Conservation (phyloP, 1,140 invertebrate species). For the Atopsyche davidsoni region DNA sequence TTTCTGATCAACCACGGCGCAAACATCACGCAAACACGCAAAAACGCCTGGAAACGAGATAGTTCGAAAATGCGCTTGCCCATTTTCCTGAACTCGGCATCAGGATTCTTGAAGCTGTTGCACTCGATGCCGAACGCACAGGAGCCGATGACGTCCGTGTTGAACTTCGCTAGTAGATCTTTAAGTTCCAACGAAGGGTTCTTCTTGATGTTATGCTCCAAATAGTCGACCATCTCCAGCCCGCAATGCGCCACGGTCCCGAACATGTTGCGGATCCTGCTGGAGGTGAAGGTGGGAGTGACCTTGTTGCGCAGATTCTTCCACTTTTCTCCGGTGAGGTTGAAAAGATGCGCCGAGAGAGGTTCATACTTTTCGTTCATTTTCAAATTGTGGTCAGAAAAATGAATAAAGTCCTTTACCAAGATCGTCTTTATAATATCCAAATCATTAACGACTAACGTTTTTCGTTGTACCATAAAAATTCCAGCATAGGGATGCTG, state of each 20-base stretch:
- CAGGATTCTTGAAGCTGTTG: conserved; percentile 49
- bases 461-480: conserved; percentile 41
- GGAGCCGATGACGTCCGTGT: conserved; percentile 58
- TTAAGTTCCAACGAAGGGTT: conserved; percentile 30
- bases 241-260: conserved; percentile 36
- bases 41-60: conserved; percentile 28
- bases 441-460: conserved; percentile 49
- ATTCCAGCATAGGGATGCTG: conserved; percentile 33
- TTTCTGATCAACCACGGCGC: conserved; percentile 34
- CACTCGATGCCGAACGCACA: conserved; percentile 58
- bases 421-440: conserved; percentile 55
- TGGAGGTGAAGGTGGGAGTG: conserved; percentile 52
- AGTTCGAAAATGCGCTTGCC: conserved; percentile 44
- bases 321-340: conserved; percentile 48
- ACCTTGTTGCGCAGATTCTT: conserved; percentile 47
- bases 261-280: conserved; percentile 54
- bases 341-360: conserved; percentile 41
- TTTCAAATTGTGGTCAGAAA: conserved; percentile 43
- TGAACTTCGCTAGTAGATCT: conserved; percentile 53
- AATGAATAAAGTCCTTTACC: conserved; percentile 53
- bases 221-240: conserved; percentile 34
- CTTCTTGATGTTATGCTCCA: conserved; percentile 37
- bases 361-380: conserved; percentile 47
- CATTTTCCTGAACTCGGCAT: conserved; percentile 48
- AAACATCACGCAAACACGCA: conserved; percentile 31